Percentiles rank a stretch among this genome's conserved stretches.
These are phyloP conservation scores for Bos indicus DNA, from an alignment of 2,113 vertebrate genomes.

Conservation along the genomic window DNA sequence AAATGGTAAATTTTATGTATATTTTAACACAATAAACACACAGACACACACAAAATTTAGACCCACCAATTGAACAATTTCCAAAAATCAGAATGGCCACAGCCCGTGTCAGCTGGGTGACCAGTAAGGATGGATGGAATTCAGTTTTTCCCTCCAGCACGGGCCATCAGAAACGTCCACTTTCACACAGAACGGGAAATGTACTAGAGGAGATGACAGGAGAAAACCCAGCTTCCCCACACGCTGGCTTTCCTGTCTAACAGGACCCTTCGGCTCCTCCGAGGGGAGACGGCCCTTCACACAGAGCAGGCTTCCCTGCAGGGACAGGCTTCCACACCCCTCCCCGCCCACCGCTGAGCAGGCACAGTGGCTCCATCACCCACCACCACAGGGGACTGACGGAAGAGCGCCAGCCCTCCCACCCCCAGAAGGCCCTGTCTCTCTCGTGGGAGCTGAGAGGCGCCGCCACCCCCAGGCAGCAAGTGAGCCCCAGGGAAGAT, in stretches of 20 bases:
- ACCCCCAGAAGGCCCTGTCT: background rate
- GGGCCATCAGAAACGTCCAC: background rate
- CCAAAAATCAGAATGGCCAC: background rate
- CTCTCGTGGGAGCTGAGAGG: too few relatives aligned
- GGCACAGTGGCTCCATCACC: background rate
- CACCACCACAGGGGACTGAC: rapidly evolving
- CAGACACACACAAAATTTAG: background rate
- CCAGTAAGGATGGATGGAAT: rapidly evolving
- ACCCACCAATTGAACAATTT: background rate
- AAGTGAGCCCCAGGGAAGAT: background rate
- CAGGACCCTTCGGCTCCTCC: background rate
- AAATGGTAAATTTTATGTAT: background rate
- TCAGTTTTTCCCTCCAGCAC: background rate
- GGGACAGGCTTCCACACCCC: background rate
- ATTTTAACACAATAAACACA: background rate
- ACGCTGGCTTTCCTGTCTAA: background rate
- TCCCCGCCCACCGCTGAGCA: rapidly evolving
- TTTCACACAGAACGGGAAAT: background rate
- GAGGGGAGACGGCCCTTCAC: rapidly evolving
- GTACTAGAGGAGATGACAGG: rapidly evolving
- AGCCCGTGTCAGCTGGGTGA: background rate
- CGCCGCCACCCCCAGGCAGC: background rate
- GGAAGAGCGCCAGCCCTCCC: background rate
- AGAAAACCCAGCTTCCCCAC: background rate
- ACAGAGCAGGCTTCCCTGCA: background rate